phyloP scores from a whole-genome alignment of 2,797 vertebrate genomes.

The Onychomys leucogaster region DNA sequence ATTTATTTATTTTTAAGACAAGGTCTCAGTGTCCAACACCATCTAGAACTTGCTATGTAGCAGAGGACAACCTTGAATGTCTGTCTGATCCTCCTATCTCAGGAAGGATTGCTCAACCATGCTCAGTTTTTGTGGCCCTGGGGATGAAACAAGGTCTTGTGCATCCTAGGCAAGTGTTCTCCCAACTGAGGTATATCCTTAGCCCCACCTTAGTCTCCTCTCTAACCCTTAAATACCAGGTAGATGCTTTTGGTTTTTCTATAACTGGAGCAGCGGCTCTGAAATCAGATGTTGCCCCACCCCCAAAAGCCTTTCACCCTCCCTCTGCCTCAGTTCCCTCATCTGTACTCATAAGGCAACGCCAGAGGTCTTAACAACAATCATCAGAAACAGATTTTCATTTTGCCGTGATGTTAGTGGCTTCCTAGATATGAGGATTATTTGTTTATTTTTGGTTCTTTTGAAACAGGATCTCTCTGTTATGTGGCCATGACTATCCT shows the following conservation, averaged over 20 bases:
- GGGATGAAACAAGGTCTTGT: neutral
- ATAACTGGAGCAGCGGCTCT: neutral
- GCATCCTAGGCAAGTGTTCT: neutral
- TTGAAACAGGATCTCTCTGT: neutral
- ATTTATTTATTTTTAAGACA: neutral
- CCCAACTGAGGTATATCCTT: neutral
- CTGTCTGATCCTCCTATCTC: neutral
- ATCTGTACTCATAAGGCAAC: neutral
- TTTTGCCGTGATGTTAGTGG: constrained; percentile 6
- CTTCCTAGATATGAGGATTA: neutral
- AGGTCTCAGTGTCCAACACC: neutral
- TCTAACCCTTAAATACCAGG: neutral
- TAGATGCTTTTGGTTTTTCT: neutral
- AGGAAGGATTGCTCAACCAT: neutral
- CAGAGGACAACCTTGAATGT: neutral
- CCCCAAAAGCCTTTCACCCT: neutral
- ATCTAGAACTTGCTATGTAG: neutral
- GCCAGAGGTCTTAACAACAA: neutral
- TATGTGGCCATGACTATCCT: neutral
- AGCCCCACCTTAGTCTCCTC: neutral
- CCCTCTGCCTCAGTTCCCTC: neutral
- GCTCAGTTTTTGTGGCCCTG: neutral
- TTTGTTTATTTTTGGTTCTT: neutral
- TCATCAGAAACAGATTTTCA: constrained; percentile 1
- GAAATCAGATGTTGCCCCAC: neutral